Evolutionary conservation across 1,140 invertebrate species (phyloP).

Genomic region (Copidosoma floridanum): DNA sequence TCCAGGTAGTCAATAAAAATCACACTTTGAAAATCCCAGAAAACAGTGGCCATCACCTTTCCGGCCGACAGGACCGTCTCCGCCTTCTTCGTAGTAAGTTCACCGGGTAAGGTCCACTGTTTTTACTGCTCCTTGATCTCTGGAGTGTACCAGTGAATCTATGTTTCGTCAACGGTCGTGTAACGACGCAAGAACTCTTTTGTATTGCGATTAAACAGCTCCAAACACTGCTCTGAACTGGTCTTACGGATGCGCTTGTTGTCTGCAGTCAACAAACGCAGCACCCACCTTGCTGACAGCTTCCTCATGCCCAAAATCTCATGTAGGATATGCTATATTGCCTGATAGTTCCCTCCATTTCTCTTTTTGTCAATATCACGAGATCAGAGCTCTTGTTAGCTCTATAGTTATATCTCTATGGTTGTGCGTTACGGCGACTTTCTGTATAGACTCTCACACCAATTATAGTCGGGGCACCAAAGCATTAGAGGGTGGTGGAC

Average conservation of each 20-base stretch:
- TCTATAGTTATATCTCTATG: too few relatives aligned
- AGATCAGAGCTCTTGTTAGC: too few relatives aligned
- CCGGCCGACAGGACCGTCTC: constrained; percentile 36
- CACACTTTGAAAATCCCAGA: constrained; percentile 44
- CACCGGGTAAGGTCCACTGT: constrained; percentile 29
- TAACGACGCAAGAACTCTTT: constrained; percentile 6
- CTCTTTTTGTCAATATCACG: too few relatives aligned
- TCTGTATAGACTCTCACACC: too few relatives aligned
- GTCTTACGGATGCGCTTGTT: constrained; percentile 25
- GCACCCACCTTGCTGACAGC: constrained; percentile 33
- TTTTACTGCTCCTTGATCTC: constrained; percentile 46
- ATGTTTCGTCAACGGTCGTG: constrained; percentile 32
- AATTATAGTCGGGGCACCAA: too few relatives aligned
- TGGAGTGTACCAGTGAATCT: constrained; percentile 43
- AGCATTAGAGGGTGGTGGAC: too few relatives aligned
- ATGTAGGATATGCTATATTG: constrained; percentile 26
- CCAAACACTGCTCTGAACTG: constrained; percentile 5
- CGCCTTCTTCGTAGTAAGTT: constrained; percentile 30
- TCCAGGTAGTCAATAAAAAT: constrained; percentile 54
- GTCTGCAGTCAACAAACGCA: constrained; percentile 32
- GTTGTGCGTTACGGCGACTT: too few relatives aligned
- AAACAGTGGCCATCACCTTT: constrained; percentile 47
- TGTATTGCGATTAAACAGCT: constrained; percentile 2
- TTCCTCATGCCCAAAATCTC: constrained; percentile 29
- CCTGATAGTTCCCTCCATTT: too few relatives aligned